Base-by-base conservation (phyloP, 1,140 invertebrate genomes). In the Anastrepha obliqua region DNA sequence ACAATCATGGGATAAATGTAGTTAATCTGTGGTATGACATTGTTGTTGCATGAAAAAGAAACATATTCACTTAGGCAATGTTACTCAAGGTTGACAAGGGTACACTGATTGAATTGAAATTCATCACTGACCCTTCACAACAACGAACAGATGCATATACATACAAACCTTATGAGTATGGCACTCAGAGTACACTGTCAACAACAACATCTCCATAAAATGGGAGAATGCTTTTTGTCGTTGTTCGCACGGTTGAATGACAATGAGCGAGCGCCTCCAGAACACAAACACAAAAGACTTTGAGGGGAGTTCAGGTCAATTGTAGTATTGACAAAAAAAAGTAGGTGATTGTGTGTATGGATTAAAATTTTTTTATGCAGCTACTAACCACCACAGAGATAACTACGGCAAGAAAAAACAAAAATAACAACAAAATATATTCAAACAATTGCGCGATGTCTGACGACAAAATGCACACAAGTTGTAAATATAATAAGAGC, bases 71-170 rank as follows among this genome's bases (percentile, higher is more conserved):
- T 67, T 67, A 67, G 65, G 4, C 65, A 67, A 67, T 67, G 11
- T 20, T 67, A 9, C 65, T 67, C 65, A 67, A 67, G 65, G 65
- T 67, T 29, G 65, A 67, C 65, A 42, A 67, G 65, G 65, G 29
- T 67, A 20, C 39, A 67, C 65, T 67, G 29, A 67, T 67, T 67
- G 29, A 29, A 29, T 29, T 29, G 39, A 67, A 67, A 67, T 67
- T 67, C 65, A 67, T 67, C 65, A 67, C 65, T 67, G 65, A 67
- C 65, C 65, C 65, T 67, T 67, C 65, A 67, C 65, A 67, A 67
- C 29, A 67, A 8, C 29, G 29, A 29, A 29, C 29, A 29, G 29
- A 29, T 29, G 29, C 29, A 1, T 58, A 58, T 3, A 11, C 29
- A 29, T 29, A 39, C 39, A 42, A 39, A 67, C 29, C 29, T 8